Evolutionary conservation across 2,888 invertebrate species (phyloP).

Genomic region (Hermaeophaga mercurialis): DNA sequence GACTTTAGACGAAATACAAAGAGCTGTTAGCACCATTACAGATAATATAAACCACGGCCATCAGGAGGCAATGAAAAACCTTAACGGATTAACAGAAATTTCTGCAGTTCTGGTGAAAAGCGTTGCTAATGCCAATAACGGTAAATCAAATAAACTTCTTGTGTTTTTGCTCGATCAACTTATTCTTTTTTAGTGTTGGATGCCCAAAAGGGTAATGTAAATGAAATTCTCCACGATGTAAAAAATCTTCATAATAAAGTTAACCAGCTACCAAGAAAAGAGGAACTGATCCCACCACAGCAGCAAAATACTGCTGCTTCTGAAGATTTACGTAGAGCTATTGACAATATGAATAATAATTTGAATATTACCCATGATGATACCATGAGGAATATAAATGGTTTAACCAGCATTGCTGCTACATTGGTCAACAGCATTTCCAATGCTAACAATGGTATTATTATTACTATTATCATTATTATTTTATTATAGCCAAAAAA

Average conservation of each 20-base stretch:
- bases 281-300: constrained; percentile 63
- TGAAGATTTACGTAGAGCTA: background rate
- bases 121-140: constrained; percentile 8
- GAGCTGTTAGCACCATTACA: background rate
- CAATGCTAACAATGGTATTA: constrained; percentile 14
- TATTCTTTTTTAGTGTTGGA: constrained; percentile 43
- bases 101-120: constrained; percentile 2
- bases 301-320: constrained; percentile 55
- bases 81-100: constrained; percentile 17
- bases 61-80: background rate
- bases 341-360: constrained; percentile 9
- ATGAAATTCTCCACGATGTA: constrained; percentile 45
- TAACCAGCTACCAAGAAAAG: constrained; percentile 56
- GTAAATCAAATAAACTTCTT: no score
- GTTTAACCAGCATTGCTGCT: constrained; percentile 9
- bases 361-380: constrained; percentile 10
- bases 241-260: constrained; percentile 46
- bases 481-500: no score
- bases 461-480: background rate
- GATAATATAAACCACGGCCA: constrained; percentile 11
- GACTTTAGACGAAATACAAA: constrained; percentile 1
- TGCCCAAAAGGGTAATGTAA: constrained; percentile 49
- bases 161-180: no score
- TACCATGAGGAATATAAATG: constrained; percentile 3
- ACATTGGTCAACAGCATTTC: constrained; percentile 1